Base-by-base conservation (phyloP, 2,888 invertebrate genomes). In the Drosophila pseudotalamancana region DNA sequence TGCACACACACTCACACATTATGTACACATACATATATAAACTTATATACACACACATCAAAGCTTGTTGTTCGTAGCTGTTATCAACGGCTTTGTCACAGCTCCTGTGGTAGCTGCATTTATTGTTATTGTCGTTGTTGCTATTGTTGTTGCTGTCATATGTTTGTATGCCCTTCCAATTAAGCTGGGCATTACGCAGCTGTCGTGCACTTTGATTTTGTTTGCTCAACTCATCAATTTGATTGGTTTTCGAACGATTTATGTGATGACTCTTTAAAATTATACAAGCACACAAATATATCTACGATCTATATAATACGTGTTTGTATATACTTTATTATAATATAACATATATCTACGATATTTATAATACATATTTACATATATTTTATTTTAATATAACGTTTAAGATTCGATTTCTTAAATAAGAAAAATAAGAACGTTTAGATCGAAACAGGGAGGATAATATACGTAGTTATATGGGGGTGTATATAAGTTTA, bases 11-110 rank as follows among this genome's bases (percentile, higher is more conserved):
- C 25, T 23, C 25, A 12, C 12, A 35, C 21, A n/a, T n/a, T n/a
- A n/a, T n/a, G n/a, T n/a, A 48, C 9, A 55, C 23, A 55, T n/a
- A 12, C 19, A 39, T 34, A 37, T 6, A 21, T 11, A 29, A 34
- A 42, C 25, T 23, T 21, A 12, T 11, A 35, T 16, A 21, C 19
- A 12, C 14, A 35, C 16, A 8, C 25, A 59, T 39, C 69, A 54
- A 72, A n/a, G n/a, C 71, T 70, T 65, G 65, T 46, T 71, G 61
- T 19, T 21, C 21, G 40, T 39, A 48, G 60, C 51, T 56, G 45
- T 74, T 72, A 75, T 75, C 72, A 72, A 69, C 68, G 42, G 64
- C 75, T 74, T 63, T 74, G 72, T 72, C 64, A 54, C 70, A 53
- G 72, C 75, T 74, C 23, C 72, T 72, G 72, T 35, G 42, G 57